A percentile compares a stretch with the other conserved stretches of the same genome.
Evolutionary conservation across 2,888 invertebrate genomes (phyloP).

Genomic region (Megalurothrips usitatus): DNA sequence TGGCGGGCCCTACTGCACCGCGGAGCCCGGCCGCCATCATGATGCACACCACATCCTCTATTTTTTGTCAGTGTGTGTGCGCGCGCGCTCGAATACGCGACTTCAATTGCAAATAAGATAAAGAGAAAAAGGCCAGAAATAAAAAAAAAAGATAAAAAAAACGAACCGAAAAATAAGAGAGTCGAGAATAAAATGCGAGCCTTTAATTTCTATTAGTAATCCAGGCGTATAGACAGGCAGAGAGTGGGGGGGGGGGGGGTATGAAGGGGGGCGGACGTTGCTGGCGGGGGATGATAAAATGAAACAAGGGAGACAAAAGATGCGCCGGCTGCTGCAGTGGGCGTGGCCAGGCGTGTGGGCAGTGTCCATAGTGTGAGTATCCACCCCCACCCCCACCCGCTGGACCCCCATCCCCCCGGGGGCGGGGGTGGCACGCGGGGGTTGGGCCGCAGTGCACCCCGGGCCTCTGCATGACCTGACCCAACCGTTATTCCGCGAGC

Average conservation of each 20-base stretch:
- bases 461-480: no score
- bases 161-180: neutral
- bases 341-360: neutral
- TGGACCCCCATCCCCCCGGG: no score
- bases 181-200: neutral
- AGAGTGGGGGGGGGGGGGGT: neutral
- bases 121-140: neutral
- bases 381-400: no score
- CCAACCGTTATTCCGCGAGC: neutral
- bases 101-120: neutral
- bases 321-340: neutral
- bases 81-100: neutral
- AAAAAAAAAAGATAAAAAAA: neutral
- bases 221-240: constrained; percentile 7
- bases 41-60: constrained; percentile 4
- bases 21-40: neutral
- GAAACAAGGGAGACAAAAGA: neutral
- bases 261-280: no score
- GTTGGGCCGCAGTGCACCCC: no score
- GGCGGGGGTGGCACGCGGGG: no score
- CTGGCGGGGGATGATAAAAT: neutral
- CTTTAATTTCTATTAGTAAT: constrained; percentile 21
- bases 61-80: no score
- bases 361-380: neutral
- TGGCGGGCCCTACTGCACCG: neutral